phyloP scores from a whole-genome alignment of 2,113 vertebrate genomes.

The Benitochromis conjunctus region DNA sequence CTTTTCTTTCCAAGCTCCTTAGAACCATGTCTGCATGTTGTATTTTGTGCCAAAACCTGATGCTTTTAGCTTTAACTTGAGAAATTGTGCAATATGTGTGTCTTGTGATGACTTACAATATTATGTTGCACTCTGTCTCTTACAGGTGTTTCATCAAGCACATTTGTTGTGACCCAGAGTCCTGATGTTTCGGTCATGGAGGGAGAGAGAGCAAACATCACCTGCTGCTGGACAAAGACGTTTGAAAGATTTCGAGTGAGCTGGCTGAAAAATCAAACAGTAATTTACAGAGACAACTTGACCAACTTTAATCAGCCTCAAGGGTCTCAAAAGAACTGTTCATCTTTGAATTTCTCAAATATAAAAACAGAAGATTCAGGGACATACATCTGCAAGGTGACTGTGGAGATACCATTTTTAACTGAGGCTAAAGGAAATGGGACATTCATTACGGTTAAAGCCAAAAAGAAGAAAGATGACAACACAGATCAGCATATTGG shows the following conservation, averaged over 20 bases:
- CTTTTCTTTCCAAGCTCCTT: accelerated
- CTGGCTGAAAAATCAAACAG: background rate
- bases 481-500: background rate
- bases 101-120: accelerated
- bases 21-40: accelerated
- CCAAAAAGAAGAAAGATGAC: background rate
- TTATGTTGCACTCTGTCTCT: accelerated
- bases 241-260: accelerated
- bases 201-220: background rate
- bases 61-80: background rate
- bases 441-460: constrained; percentile 3
- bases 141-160: constrained; percentile 7
- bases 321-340: accelerated
- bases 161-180: background rate
- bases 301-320: accelerated
- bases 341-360: background rate
- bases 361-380: background rate
- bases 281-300: accelerated
- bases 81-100: too few species aligned
- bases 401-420: accelerated
- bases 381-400: background rate
- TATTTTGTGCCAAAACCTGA: background rate
- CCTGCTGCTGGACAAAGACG: background rate
- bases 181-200: background rate
- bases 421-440: accelerated